phyloP scores from a whole-genome alignment of 2,888 invertebrate genomes.

The Seira musarum region DNA sequence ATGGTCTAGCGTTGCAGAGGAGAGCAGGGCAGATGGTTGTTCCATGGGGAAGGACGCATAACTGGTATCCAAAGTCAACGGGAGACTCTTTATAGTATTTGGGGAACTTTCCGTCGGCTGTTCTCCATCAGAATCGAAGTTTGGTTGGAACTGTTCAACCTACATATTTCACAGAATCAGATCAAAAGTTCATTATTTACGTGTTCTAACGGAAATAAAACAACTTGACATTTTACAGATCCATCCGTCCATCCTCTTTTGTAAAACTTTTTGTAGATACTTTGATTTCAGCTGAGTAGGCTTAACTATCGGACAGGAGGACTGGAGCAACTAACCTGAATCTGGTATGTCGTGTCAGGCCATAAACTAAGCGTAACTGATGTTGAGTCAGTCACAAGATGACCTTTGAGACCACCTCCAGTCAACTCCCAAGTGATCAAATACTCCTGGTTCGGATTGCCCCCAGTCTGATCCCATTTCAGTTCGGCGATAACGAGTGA shows the following conservation, averaged over 20 bases:
- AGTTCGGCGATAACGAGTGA: slow-evolving; percentile 80
- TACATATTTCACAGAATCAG: too few species aligned
- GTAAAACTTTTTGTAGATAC: too few species aligned
- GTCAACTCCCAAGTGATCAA: slow-evolving; percentile 89
- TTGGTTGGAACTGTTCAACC: slow-evolving; percentile 61
- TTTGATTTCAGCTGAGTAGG: too few species aligned
- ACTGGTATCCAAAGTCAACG: slow-evolving; percentile 67
- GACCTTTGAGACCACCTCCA: slow-evolving; percentile 86
- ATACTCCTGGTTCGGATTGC: slow-evolving; percentile 74
- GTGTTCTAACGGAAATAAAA: too few species aligned
- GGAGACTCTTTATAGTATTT: slow-evolving; percentile 44
- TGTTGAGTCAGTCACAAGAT: slow-evolving; percentile 85
- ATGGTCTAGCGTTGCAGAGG: too few species aligned
- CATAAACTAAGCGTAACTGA: slow-evolving; percentile 85
- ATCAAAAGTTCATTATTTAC: too few species aligned
- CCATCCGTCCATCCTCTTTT: too few species aligned
- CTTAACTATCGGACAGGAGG: too few species aligned
- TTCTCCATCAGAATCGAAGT: slow-evolving; percentile 55
- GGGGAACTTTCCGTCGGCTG: slow-evolving; percentile 24
- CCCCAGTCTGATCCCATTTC: slow-evolving; percentile 76
- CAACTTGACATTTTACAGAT: too few species aligned
- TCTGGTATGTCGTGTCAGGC: slow-evolving; percentile 86
- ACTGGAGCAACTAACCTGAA: too few species aligned
- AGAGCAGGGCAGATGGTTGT: too few species aligned
- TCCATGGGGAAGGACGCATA: slow-evolving; percentile 66